Conservation (phyloP, 2,113 vertebrate species). For the Emydocephalus ijimae region DNA sequence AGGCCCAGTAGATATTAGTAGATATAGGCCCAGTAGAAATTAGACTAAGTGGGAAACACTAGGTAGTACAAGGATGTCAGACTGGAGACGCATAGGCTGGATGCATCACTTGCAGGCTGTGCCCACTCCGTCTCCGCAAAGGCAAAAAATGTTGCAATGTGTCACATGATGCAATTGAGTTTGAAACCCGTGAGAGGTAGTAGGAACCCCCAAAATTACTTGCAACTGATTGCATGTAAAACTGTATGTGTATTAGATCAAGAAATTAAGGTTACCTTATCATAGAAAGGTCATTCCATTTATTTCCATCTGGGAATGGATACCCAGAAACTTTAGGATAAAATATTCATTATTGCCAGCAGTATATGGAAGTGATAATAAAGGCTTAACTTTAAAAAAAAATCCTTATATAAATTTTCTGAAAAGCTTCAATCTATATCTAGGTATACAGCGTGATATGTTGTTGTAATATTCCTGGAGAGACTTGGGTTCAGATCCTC, state of each 20-base stretch:
- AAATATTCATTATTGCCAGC: neutral
- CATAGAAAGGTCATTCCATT: neutral
- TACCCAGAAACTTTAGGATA: neutral
- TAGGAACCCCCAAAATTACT: neutral
- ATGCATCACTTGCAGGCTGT: no score
- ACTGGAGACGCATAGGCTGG: no score
- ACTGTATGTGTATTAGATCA: neutral
- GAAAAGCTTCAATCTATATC: neutral
- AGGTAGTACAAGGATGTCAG: neutral
- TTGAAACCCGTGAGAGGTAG: no score
- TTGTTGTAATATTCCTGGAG: neutral
- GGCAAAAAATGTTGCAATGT: no score
- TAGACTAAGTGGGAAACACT: neutral
- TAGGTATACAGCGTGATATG: neutral
- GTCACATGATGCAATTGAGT: rapidly evolving
- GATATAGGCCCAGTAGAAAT: neutral
- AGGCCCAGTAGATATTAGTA: neutral
- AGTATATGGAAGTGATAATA: neutral
- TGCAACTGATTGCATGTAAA: neutral
- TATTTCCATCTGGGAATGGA: neutral
- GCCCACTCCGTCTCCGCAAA: no score
- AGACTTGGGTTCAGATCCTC: no score
- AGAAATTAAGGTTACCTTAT: neutral
- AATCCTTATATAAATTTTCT: neutral
- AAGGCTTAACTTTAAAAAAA: neutral